Conservation (phyloP, 2,113 vertebrate species). For the Psittacula cyanocephala region DNA sequence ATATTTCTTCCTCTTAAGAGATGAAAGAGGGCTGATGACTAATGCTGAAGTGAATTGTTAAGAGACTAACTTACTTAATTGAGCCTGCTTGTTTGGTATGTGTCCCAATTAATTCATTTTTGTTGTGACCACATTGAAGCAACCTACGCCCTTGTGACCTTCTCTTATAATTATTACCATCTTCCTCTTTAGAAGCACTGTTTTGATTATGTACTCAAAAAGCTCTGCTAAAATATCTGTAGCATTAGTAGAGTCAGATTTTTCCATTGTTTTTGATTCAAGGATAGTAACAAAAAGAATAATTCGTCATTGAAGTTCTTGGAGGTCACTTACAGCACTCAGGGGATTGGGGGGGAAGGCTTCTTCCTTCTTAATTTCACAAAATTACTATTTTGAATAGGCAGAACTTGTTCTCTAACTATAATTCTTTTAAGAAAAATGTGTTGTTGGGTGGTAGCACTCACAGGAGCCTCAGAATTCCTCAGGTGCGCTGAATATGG, state of each 20-base stretch:
- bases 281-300: not conserved
- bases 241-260: not conserved
- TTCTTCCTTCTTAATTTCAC: conserved; percentile 14
- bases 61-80: conserved; percentile 65
- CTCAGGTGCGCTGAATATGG: not conserved
- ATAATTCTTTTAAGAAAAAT: not conserved
- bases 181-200: conserved; percentile 45
- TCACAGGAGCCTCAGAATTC: not conserved
- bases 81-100: conserved; percentile 52
- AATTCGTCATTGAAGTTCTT: conserved; percentile 9
- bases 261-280: conserved; percentile 32
- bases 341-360: not conserved
- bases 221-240: conserved; percentile 47
- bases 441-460: not conserved
- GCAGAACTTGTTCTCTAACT: conserved; percentile 10
- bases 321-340: not conserved
- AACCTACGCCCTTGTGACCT: conserved; percentile 55
- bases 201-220: conserved; percentile 64
- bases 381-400: conserved; percentile 27
- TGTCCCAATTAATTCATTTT: conserved; percentile 67
- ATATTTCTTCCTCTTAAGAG: conserved; percentile 27
- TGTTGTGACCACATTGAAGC: conserved; percentile 54
- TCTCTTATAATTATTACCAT: conserved; percentile 35
- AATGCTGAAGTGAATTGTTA: conserved; percentile 63
- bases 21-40: conserved; percentile 33